Conservation (phyloP, 1,140 invertebrate genomes). For the Bombus terrestris region DNA sequence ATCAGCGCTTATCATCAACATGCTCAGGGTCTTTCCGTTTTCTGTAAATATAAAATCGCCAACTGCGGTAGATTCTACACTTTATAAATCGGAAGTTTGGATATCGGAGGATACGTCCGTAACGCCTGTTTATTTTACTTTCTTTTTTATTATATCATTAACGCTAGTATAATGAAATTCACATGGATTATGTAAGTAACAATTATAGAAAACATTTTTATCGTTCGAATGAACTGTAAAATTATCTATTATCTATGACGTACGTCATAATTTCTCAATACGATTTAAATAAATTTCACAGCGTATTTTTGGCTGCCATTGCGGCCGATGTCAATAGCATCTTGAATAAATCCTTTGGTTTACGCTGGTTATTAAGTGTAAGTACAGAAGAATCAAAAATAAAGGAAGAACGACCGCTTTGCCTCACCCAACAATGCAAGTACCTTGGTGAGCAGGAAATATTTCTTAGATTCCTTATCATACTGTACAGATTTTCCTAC, state of each 20-base stretch:
- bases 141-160: background rate
- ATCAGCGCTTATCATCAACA: conserved; percentile 14
- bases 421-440: background rate
- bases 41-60: conserved; percentile 20
- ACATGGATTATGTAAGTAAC: conserved; percentile 10
- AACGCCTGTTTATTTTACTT: background rate
- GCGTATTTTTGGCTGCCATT: background rate
- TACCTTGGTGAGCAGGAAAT: background rate
- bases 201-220: background rate
- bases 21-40: conserved; percentile 6
- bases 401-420: background rate
- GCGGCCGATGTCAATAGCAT: background rate
- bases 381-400: background rate
- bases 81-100: background rate
- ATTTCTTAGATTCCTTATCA: background rate
- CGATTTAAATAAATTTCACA: background rate
- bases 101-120: background rate
- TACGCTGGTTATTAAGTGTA: background rate
- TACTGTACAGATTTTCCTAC: background rate
- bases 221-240: background rate
- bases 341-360: background rate
- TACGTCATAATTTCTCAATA: background rate
- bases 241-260: background rate
- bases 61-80: background rate
- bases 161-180: background rate